Conservation (phyloP, 2,113 vertebrate genomes). For the Psittacus erithacus region DNA sequence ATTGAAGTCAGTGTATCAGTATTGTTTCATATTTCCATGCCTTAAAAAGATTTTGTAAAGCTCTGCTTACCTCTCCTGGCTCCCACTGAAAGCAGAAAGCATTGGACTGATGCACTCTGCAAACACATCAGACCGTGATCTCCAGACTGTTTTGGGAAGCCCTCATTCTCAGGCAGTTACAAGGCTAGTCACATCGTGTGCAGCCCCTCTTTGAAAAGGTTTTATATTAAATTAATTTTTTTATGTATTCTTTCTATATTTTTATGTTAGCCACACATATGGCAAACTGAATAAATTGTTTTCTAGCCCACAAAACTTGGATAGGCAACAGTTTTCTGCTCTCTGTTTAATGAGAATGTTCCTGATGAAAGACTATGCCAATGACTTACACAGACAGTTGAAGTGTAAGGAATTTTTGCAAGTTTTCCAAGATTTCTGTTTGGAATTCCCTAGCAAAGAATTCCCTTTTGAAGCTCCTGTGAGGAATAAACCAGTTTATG, state of each 20-base stretch:
- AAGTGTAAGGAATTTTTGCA: slow-evolving; percentile 56
- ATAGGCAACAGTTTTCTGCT: not conserved
- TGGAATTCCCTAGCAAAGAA: slow-evolving; percentile 40
- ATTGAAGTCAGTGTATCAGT: not conserved
- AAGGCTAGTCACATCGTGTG: not conserved
- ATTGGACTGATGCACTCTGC: not conserved
- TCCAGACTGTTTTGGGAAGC: not conserved
- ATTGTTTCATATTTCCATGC: not conserved
- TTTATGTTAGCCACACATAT: not conserved
- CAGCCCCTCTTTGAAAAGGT: not conserved
- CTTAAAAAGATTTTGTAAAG: not conserved
- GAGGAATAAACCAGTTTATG: not conserved
- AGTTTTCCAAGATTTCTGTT: slow-evolving; percentile 52
- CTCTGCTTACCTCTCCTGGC: not conserved
- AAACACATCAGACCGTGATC: not conserved
- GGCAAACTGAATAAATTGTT: not conserved
- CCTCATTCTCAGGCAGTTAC: not conserved
- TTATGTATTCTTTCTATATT: not conserved
- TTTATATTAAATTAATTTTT: not conserved
- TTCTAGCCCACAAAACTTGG: slow-evolving; percentile 25
- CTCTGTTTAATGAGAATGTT: not conserved
- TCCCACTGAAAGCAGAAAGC: not conserved
- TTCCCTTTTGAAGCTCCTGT: slow-evolving; percentile 33
- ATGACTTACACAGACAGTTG: slow-evolving; percentile 55
- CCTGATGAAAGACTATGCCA: not conserved